Evolutionary conservation across 2,797 vertebrate genomes (phyloP).

Genomic region (Coregonus ussuriensis): DNA sequence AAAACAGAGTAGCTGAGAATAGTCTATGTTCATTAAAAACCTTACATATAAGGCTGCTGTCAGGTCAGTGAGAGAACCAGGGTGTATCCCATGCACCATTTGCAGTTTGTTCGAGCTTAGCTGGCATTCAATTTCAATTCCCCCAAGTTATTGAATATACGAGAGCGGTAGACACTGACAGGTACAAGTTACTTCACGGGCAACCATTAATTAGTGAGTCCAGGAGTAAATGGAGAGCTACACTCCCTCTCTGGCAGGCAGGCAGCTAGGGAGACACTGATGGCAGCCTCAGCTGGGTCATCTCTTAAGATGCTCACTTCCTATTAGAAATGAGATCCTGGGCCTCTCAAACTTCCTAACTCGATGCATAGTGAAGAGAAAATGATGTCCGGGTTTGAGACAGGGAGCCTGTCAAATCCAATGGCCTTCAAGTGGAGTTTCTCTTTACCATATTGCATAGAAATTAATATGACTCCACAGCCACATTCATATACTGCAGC

Average conservation of each 20-base stretch:
- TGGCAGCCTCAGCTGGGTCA: slow-evolving; percentile 60
- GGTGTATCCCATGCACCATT: slow-evolving; percentile 70
- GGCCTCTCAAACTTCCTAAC: slow-evolving; percentile 54
- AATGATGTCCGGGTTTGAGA: slow-evolving; percentile 58
- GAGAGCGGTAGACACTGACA: slow-evolving; percentile 67
- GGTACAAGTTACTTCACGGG: slow-evolving; percentile 75
- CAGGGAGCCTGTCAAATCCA: slow-evolving; percentile 64
- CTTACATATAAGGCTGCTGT: slow-evolving; percentile 59
- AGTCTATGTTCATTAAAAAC: slow-evolving; percentile 25
- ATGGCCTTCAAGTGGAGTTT: slow-evolving; percentile 53
- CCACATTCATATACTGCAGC: slow-evolving; percentile 36
- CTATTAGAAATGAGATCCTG: slow-evolving; percentile 68
- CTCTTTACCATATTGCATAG: slow-evolving; percentile 54
- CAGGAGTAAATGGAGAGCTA: slow-evolving; percentile 60
- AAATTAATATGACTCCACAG: slow-evolving; percentile 38
- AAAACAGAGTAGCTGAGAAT: slow-evolving; percentile 46
- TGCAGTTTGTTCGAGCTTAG: slow-evolving; percentile 72
- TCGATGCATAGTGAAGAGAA: slow-evolving; percentile 40
- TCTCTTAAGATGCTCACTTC: slow-evolving; percentile 73
- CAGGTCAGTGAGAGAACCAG: slow-evolving; percentile 58
- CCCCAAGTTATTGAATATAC: slow-evolving; percentile 73
- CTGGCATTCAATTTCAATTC: slow-evolving; percentile 76
- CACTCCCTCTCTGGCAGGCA: slow-evolving; percentile 52
- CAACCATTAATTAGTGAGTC: slow-evolving; percentile 76
- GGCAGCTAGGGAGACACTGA: slow-evolving; percentile 48